Percentiles rank a stretch among this genome's conserved stretches.
Evolutionary conservation across 1,140 invertebrate species (phyloP).

Genomic region (Drosophila sturtevanti): DNA sequence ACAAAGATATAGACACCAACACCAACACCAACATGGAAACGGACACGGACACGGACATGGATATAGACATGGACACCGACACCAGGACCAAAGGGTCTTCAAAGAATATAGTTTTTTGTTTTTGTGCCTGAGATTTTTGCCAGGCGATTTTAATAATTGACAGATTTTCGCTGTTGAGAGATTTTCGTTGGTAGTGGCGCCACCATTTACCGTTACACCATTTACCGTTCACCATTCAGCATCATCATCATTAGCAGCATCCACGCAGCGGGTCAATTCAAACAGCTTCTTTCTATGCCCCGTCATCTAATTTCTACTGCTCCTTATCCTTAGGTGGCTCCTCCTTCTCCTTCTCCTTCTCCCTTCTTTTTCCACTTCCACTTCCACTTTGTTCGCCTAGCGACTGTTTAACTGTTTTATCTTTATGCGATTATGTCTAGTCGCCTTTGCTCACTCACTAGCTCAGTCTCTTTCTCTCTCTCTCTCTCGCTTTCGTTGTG

Average conservation of each 20-base stretch:
- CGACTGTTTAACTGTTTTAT: slow-evolving; percentile 79
- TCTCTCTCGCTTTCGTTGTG: not conserved
- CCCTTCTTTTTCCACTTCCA: slow-evolving; percentile 17
- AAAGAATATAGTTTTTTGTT: slow-evolving; percentile 7
- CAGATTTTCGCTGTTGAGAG: slow-evolving; percentile 60
- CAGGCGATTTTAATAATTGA: slow-evolving; percentile 77
- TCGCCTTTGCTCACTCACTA: not conserved
- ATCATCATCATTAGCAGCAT: not conserved
- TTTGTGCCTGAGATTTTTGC: slow-evolving; percentile 58
- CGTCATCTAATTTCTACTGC: not conserved
- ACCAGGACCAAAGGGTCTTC: not conserved
- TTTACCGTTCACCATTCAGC: not conserved
- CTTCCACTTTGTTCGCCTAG: slow-evolving; percentile 52
- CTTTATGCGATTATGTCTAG: slow-evolving; percentile 79
- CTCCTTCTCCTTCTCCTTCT: not conserved
- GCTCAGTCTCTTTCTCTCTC: not conserved
- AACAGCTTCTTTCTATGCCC: slow-evolving; percentile 1
- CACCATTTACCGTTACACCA: not conserved
- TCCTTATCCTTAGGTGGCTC: not conserved
- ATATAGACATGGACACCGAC: slow-evolving; percentile 8
- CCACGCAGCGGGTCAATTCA: slow-evolving; percentile 44
- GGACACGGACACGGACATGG: slow-evolving; percentile 15
- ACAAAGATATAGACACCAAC: slow-evolving; percentile 22
- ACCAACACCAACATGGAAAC: slow-evolving; percentile 26
- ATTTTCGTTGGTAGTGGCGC: slow-evolving; percentile 19